phyloP scores from a whole-genome alignment of 2,888 invertebrate species.

The Biston betularia region DNA sequence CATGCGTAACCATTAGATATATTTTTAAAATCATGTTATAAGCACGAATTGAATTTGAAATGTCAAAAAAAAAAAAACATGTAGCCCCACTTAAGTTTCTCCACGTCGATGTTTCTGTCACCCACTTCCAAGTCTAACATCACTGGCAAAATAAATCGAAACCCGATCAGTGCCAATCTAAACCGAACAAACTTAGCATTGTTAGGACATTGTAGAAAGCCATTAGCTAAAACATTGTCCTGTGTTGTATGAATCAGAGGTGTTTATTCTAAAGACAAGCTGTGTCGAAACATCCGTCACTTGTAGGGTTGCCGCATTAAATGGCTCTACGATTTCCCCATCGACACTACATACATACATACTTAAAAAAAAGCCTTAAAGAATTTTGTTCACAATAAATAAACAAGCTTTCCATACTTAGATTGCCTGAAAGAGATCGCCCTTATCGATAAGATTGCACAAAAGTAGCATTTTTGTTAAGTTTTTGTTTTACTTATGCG shows the following conservation, averaged over 20 bases:
- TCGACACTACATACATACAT: background rate
- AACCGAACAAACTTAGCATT: constrained; percentile 40
- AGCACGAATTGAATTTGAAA: background rate
- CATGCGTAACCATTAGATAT: background rate
- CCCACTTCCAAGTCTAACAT: background rate
- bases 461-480: too few species aligned
- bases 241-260: constrained; percentile 73
- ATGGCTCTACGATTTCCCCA: background rate
- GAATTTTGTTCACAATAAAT: too few species aligned
- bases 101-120: background rate
- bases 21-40: background rate
- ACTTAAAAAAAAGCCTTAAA: too few species aligned
- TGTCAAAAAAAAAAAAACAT: background rate
- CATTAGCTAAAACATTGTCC: constrained; percentile 64
- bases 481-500: too few species aligned
- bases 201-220: constrained; percentile 61
- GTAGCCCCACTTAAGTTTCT: background rate
- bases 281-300: constrained; percentile 75
- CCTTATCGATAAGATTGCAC: too few species aligned
- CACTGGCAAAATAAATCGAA: constrained; percentile 41
- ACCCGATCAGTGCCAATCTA: constrained; percentile 40
- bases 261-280: constrained; percentile 68
- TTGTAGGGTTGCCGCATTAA: constrained; percentile 39
- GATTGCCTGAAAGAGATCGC: too few species aligned
- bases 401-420: too few species aligned